Base-by-base conservation (phyloP, 2,113 vertebrate species). In the Rousettus leschenaultii region DNA sequence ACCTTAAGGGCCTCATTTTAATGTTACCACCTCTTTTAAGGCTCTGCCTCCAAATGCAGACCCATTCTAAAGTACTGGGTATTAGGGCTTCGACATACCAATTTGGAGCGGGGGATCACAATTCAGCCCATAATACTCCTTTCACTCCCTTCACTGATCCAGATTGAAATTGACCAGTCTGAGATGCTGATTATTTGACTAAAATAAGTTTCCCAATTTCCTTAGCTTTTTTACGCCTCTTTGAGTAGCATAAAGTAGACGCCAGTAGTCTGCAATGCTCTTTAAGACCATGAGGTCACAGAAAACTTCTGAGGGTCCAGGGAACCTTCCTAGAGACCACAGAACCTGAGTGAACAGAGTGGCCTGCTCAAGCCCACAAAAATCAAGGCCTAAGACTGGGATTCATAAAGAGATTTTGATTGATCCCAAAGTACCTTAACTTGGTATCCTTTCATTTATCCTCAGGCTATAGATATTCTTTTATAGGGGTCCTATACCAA, bases 31-130 rank as follows among this genome's bases (percentile, higher is more conserved):
- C 28, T 11, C 40, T 59, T n/a, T 35, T 90, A 82, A 86, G 6
- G 22, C 24, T 26, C 24, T 26, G 57, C 22, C 33, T 77, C 40
- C 24, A 83, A 79, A 73, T 30, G 33, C 6, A 77, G 74, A 51
- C 28, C 19, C 24, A 30, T 71, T 84, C 43, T 30, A 63, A 79
- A 26, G 48, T 33, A 4, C 13, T 80, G 28, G 53, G 22, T 7
- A 7, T 86, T 73, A 75, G 66, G 24, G 8, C 33, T 66, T 51
- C 14, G 13, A 24, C 19, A 43, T 14, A 7, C 40, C 13, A 51
- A 53, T 43, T 74, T 21, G 6, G 12, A 19, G 38, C 14, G 15
- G 26, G 24, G 24, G 2, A 24, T 28, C 2, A 5, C 0, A 1
- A 2, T 74, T 87, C 19, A 57, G 26, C 22, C 51, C 18, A 0